phyloP scores from a whole-genome alignment of 2,113 vertebrate genomes.

The Trematocara marginatum region DNA sequence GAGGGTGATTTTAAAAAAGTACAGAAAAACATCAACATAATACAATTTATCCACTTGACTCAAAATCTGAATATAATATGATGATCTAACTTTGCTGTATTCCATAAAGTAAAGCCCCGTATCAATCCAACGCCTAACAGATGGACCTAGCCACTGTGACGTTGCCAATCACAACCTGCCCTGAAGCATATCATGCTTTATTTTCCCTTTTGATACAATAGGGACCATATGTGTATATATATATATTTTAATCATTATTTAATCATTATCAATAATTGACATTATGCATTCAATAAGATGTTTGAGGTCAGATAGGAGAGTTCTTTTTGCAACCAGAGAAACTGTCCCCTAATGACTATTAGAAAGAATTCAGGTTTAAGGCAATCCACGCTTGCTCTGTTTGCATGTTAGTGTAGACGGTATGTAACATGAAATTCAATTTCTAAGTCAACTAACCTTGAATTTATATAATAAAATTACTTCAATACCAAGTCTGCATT shows the following conservation, averaged over 20 bases:
- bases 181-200: neutral
- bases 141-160: neutral
- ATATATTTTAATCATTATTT: no score
- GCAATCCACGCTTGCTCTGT: neutral
- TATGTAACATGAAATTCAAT: neutral
- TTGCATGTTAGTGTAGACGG: neutral
- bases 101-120: neutral
- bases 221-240: rapidly evolving
- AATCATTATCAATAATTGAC: neutral
- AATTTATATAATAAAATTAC: neutral
- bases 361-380: neutral
- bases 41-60: neutral
- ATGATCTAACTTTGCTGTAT: neutral
- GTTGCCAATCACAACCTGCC: neutral
- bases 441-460: neutral
- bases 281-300: neutral
- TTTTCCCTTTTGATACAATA: neutral
- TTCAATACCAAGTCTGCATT: neutral
- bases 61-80: neutral
- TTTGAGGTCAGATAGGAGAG: rapidly evolving
- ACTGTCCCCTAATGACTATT: neutral
- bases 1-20: neutral
- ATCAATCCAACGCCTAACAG: neutral
- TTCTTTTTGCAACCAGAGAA: neutral
- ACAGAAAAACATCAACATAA: neutral